Conservation (phyloP, 2,888 invertebrate genomes). For the Nebria brevicollis region DNA sequence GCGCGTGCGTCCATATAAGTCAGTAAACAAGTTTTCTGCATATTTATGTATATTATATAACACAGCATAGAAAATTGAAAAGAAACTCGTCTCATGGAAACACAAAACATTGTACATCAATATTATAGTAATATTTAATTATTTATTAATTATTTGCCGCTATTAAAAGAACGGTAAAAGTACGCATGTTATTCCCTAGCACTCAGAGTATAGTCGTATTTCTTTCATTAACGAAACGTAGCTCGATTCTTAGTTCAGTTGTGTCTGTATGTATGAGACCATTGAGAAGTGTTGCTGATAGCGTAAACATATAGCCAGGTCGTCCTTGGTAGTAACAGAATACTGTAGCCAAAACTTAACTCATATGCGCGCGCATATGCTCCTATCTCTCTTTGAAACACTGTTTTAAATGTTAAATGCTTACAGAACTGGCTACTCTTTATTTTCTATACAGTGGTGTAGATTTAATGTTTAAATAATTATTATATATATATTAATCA, state of each 20-base stretch:
- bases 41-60: neutral
- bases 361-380: conserved; percentile 28
- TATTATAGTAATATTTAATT: no score
- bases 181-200: neutral
- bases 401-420: neutral
- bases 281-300: conserved; percentile 44
- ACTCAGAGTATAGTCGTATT: neutral
- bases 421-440: neutral
- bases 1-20: neutral
- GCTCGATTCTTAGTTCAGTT: neutral
- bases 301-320: conserved; percentile 40
- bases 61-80: neutral
- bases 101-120: no score
- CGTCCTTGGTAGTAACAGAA: conserved; percentile 46
- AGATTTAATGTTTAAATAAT: neutral
- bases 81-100: neutral
- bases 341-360: conserved; percentile 15
- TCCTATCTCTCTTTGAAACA: neutral
- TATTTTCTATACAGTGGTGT: conserved; percentile 13
- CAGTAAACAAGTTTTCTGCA: neutral
- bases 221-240: neutral
- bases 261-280: conserved; percentile 27
- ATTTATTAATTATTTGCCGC: no score
- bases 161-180: no score
- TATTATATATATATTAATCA: neutral